Base-by-base conservation (phyloP, 2,888 invertebrate species). In the Agriotes lineatus region DNA sequence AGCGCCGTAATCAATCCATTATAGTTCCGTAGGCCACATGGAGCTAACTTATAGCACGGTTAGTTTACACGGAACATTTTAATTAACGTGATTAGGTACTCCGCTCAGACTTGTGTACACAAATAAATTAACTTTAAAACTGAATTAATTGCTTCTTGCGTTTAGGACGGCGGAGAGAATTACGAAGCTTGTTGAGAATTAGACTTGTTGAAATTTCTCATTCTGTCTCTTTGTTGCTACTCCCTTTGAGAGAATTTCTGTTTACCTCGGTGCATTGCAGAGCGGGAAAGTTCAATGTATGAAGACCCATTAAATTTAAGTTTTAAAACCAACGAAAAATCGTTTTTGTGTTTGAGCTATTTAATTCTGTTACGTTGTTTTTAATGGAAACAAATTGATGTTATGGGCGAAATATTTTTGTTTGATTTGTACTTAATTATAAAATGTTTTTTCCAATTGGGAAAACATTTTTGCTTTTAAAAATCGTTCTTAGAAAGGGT, bases 71-170 rank as follows among this genome's bases (percentile, higher is more conserved):
- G 76, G 79, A 80, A 79, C 82, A 81, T 83, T 84, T 84, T 84
- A 84, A 84, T 84, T 84, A 84, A 83, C 81, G 83, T 84, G 83
- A 84, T 84, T 84, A 84, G 82, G 82, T 83, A 82, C 80, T 78
- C 77, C 77, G 79, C 76, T 78, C 80, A 75, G 78, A 77, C 77
- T 81, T 81, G 80, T 82, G 80, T 82, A 80, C 81, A 83, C 83
- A 83, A 84, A 84, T 84, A 84, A 84, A 84, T 84, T 84, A 83
- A 84, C 83, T 84, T 84, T 84, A 82, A 83, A 84, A 84, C 80
- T 84, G 83, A 84, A 84, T 84, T 84, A 84, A 84, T 84, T 82
- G 84, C 83, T 82, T 80, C 82, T 82, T 83, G 82, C 82, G 80
- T 83, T 84, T 83, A 81, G 80, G 74, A 75, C 77, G 74, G 75